Conservation (phyloP, 2,113 vertebrate species). For the Sinocyclocheilus rhinocerous region DNA sequence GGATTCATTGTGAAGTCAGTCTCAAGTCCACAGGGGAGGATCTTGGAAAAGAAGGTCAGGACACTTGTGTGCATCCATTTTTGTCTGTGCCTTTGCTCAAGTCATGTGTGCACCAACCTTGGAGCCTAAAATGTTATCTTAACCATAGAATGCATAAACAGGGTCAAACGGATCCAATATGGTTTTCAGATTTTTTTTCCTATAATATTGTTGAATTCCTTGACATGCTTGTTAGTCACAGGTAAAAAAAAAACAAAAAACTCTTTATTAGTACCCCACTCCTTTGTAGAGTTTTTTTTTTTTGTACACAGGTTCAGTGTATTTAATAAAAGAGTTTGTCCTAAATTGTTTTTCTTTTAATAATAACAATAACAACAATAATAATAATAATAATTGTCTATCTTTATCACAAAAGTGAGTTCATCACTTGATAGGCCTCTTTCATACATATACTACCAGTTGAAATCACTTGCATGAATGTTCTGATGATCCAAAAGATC, state of each 20-base stretch:
- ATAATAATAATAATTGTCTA: too few species aligned
- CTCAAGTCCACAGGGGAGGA: slow-evolving; percentile 15
- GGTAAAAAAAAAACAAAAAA: not conserved
- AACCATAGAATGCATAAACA: not conserved
- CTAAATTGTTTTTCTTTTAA: too few species aligned
- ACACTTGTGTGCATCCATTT: not conserved
- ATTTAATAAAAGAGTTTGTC: too few species aligned
- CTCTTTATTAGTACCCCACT: not conserved
- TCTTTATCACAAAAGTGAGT: too few species aligned
- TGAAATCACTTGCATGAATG: too few species aligned
- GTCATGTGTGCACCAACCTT: not conserved
- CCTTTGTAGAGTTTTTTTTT: not conserved
- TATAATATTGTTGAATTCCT: not conserved
- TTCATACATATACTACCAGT: too few species aligned
- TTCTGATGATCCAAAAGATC: too few species aligned
- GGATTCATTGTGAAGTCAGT: not conserved
- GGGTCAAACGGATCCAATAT: not conserved
- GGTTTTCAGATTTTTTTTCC: not conserved
- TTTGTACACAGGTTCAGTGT: too few species aligned
- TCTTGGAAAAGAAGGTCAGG: slow-evolving; percentile 7
- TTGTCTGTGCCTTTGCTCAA: not conserved
- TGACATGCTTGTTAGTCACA: not conserved
- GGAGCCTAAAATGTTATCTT: not conserved
- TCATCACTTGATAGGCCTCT: too few species aligned
- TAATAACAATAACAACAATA: too few species aligned